phyloP scores from a whole-genome alignment of 2,113 vertebrate genomes.

The Mormoops blainvillei region DNA sequence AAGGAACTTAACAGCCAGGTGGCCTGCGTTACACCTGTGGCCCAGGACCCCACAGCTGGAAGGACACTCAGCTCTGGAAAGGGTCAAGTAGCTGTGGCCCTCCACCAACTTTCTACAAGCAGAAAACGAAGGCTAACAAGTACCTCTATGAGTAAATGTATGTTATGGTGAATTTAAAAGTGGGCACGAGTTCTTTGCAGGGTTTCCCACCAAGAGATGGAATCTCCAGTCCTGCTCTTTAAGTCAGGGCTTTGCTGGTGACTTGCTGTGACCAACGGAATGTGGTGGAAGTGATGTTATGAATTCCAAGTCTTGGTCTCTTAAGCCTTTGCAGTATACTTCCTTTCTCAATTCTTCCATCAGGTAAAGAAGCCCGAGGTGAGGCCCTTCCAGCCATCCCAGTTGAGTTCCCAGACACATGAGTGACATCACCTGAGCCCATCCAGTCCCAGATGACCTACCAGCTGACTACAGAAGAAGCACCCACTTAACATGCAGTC shows the following conservation, averaged over 20 bases:
- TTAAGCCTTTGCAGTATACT: neutral
- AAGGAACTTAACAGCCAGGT: neutral
- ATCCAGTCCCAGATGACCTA: neutral
- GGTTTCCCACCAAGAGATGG: neutral
- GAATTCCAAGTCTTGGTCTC: neutral
- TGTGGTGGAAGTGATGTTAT: neutral
- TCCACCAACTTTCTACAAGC: neutral
- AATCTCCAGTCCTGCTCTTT: neutral
- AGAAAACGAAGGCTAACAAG: neutral
- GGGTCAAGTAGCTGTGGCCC: neutral
- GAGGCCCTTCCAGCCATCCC: neutral
- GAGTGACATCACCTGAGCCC: neutral
- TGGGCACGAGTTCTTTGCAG: neutral
- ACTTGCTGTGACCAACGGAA: neutral
- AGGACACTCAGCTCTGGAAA: neutral
- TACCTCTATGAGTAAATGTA: neutral
- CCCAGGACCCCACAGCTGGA: neutral
- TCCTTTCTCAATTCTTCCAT: neutral
- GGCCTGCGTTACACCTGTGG: neutral
- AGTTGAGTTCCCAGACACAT: neutral
- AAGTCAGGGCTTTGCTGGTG: neutral
- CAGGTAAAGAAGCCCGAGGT: neutral
- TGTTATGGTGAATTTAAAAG: neutral
- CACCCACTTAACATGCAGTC: neutral
- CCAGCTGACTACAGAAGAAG: neutral